A percentile compares a stretch with the other conserved stretches of the same genome.
These are phyloP conservation scores for Drosophila teissieri DNA, from an alignment of 1,140 invertebrate genomes.

Conservation along the genomic window DNA sequence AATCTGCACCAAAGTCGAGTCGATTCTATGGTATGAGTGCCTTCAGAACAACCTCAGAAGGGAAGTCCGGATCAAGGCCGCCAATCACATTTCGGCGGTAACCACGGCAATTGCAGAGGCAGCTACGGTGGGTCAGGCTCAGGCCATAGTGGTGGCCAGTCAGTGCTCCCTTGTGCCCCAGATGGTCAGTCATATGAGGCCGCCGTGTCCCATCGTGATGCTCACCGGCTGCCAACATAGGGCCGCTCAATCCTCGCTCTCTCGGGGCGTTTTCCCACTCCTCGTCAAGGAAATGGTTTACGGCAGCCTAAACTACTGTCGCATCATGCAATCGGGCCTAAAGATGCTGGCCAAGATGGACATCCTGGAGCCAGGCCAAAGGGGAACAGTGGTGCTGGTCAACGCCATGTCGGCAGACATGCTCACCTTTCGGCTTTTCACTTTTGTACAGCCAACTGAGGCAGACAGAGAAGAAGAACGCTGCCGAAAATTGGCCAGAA, in stretches of 20 bases:
- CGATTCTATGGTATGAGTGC: constrained; percentile 58
- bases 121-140: constrained; percentile 31
- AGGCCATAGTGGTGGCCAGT: constrained; percentile 55
- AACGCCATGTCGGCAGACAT: constrained; percentile 51
- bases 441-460: constrained; percentile 17
- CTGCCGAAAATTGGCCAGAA: background rate
- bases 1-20: constrained; percentile 58
- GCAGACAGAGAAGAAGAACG: constrained; percentile 4
- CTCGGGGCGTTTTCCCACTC: constrained; percentile 52
- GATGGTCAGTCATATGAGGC: constrained; percentile 53
- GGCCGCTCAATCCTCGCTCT: constrained; percentile 47
- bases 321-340: constrained; percentile 33
- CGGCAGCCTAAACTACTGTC: constrained; percentile 32
- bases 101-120: constrained; percentile 48
- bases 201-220: constrained; percentile 52
- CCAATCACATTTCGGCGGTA: constrained; percentile 44
- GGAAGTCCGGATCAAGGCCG: background rate
- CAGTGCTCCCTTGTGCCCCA: constrained; percentile 34
- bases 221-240: constrained; percentile 24
- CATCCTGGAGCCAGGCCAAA: constrained; percentile 17
- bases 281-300: constrained; percentile 44
- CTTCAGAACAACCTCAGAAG: constrained; percentile 45
- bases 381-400: constrained; percentile 37
- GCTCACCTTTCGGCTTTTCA: constrained; percentile 40
- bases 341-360: constrained; percentile 33